Conservation (phyloP, 2,113 vertebrate genomes). For the Erythrocercus mccallii region DNA sequence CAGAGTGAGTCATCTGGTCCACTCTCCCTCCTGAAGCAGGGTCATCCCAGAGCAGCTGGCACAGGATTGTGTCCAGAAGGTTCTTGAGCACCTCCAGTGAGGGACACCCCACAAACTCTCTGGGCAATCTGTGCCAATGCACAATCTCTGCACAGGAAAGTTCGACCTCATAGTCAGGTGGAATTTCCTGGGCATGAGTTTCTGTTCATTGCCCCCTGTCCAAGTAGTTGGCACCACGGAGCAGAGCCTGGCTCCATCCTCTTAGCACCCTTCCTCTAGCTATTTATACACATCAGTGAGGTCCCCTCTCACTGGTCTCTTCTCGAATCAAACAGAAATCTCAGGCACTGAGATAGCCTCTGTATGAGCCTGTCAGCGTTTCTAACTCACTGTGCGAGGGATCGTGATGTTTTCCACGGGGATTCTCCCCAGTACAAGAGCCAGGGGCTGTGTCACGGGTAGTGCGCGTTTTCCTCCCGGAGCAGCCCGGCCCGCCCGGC, state of each 20-base stretch:
- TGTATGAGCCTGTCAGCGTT: accelerated
- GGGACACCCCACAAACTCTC: neutral
- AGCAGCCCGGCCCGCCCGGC: neutral
- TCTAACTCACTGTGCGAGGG: neutral
- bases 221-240: neutral
- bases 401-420: neutral
- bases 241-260: neutral
- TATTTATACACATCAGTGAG: too few species aligned
- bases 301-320: neutral
- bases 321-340: neutral
- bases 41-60: neutral
- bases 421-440: neutral
- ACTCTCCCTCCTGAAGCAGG: neutral
- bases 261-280: too few species aligned
- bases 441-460: neutral
- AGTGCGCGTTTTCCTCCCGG: neutral
- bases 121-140: neutral
- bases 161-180: neutral
- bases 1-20: neutral
- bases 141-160: neutral
- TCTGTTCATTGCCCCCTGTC: neutral
- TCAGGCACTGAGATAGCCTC: accelerated
- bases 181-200: neutral
- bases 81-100: neutral
- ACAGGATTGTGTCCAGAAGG: neutral